A percentile compares a stretch with the other conserved stretches of the same genome.
Conservation (phyloP, 2,113 vertebrate species). For the Struthidea cinerea region DNA sequence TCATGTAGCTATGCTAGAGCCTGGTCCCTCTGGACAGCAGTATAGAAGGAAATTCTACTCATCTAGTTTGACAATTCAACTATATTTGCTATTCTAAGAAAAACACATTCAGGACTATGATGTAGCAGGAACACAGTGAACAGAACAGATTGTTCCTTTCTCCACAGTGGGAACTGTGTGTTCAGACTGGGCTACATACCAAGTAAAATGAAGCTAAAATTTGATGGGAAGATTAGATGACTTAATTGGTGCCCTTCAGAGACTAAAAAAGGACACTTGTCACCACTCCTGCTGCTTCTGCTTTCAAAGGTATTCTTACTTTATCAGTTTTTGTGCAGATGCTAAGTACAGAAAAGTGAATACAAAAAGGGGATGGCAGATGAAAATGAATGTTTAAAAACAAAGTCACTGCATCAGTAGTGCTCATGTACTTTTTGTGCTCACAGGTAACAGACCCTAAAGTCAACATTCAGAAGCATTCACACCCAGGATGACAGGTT, state of each 20-base stretch:
- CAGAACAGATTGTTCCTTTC: slow-evolving; percentile 32
- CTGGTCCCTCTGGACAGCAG: neutral
- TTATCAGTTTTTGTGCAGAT: neutral
- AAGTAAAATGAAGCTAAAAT: slow-evolving; percentile 46
- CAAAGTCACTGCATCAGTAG: neutral
- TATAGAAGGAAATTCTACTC: neutral
- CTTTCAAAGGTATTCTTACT: slow-evolving; percentile 12
- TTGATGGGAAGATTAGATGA: slow-evolving; percentile 36
- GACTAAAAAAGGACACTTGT: slow-evolving; percentile 20
- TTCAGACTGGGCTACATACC: slow-evolving; percentile 49
- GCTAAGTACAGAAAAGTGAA: neutral
- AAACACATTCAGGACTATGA: slow-evolving; percentile 11
- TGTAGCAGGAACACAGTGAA: neutral
- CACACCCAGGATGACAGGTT: neutral
- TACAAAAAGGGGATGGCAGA: neutral
- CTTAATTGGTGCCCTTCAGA: slow-evolving; percentile 53
- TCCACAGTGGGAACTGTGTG: slow-evolving; percentile 4
- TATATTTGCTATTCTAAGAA: slow-evolving; percentile 46
- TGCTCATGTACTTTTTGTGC: neutral
- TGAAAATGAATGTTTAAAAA: neutral
- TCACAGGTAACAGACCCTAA: neutral
- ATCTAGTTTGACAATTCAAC: slow-evolving; percentile 7
- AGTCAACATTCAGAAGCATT: neutral
- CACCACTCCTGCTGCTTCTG: neutral
- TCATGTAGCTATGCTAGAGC: neutral